These are phyloP conservation scores for Gryon sp. DNA, from an alignment of 1,140 invertebrate species.

Conservation along the genomic window DNA sequence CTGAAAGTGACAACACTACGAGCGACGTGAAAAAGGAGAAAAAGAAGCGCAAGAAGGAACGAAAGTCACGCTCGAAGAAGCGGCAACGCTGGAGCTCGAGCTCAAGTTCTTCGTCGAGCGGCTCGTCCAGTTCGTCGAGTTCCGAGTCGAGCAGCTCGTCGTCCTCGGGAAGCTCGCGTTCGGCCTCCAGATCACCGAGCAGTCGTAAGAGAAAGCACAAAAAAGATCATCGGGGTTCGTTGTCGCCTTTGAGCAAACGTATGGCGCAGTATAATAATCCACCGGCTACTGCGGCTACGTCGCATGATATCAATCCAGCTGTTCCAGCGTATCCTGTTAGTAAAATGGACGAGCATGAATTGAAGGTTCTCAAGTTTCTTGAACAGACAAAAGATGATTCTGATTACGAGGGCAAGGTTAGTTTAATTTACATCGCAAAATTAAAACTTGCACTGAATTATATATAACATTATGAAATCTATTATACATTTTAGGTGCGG, in stretches of 20 bases:
- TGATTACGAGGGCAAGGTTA: constrained; percentile 88
- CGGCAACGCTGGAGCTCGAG: constrained; percentile 82
- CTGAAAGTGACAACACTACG: constrained; percentile 67
- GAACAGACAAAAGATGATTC: constrained; percentile 90
- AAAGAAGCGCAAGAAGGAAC: constrained; percentile 86
- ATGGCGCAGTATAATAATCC: constrained; percentile 83
- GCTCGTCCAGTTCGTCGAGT: constrained; percentile 81
- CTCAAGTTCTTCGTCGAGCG: constrained; percentile 84
- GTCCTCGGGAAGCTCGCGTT: constrained; percentile 83
- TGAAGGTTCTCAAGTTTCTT: constrained; percentile 86
- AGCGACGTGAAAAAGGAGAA: constrained; percentile 84
- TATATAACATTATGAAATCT: too few relatives aligned
- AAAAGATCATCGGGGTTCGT: constrained; percentile 83
- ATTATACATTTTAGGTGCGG: constrained; percentile 83
- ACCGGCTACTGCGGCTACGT: constrained; percentile 76
- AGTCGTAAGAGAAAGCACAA: constrained; percentile 84
- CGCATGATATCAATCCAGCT: constrained; percentile 82
- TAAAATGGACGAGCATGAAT: constrained; percentile 83
- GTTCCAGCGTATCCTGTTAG: constrained; percentile 75
- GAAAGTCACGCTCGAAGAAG: constrained; percentile 85
- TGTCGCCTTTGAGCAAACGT: constrained; percentile 88
- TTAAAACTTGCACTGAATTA: too few relatives aligned
- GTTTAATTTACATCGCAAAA: too few relatives aligned
- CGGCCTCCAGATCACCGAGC: constrained; percentile 80
- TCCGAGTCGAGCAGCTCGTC: constrained; percentile 80